Conservation (phyloP, 2,888 invertebrate species). For the Agonopterix arenella region DNA sequence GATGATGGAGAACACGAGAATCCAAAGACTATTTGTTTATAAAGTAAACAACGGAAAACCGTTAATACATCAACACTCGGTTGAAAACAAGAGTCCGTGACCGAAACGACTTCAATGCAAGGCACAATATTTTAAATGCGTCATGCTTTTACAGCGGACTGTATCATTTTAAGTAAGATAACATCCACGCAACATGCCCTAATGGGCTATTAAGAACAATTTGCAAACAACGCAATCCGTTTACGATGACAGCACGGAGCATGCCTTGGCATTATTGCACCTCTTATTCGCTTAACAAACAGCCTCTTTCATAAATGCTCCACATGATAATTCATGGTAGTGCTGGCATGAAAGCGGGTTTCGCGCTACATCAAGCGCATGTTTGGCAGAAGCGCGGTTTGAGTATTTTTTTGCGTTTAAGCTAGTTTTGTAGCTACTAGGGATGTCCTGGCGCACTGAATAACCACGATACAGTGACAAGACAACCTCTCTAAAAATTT, state of each 20-base stretch:
- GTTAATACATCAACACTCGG: no score
- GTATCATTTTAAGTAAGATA: constrained; percentile 25
- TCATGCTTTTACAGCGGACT: constrained; percentile 9
- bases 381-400: no score
- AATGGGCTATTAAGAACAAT: constrained; percentile 44
- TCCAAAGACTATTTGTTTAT: no score
- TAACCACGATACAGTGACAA: no score
- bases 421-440: no score
- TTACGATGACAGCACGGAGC: constrained; percentile 43
- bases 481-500: no score
- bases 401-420: no score
- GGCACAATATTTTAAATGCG: constrained; percentile 1
- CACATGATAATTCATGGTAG: constrained; percentile 52
- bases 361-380: no score
- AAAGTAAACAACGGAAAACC: no score
- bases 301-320: constrained; percentile 63
- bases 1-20: no score
- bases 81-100: background rate
- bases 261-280: constrained; percentile 48
- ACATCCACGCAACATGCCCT: constrained; percentile 25
- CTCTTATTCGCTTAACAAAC: constrained; percentile 59
- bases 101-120: background rate
- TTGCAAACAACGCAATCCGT: constrained; percentile 52
- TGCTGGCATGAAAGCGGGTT: no score
- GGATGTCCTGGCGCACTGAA: no score